Conservation (phyloP, 2,888 invertebrate genomes). For the Acanthacorydalis orientalis region DNA sequence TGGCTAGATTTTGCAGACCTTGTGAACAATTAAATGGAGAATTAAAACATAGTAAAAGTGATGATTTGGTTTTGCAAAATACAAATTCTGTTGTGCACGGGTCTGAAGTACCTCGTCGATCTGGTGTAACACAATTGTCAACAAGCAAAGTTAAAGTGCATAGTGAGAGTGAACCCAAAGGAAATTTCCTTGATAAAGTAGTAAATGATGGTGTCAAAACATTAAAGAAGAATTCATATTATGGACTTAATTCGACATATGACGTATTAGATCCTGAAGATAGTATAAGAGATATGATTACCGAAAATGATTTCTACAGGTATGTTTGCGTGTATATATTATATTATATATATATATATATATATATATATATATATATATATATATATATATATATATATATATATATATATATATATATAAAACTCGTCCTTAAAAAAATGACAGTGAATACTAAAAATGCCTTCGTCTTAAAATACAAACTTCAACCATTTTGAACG, state of each 20-base stretch:
- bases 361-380: neutral
- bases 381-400: neutral
- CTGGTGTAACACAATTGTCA: conserved; percentile 6
- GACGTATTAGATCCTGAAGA: conserved; percentile 42
- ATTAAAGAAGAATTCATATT: conserved; percentile 14
- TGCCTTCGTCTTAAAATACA: too few relatives aligned
- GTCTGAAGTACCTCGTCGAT: neutral
- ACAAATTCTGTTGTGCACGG: conserved; percentile 18
- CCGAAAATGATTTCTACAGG: conserved; percentile 45
- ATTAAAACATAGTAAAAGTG: conserved; percentile 32
- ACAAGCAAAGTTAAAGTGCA: conserved; percentile 12
- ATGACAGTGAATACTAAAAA: too few relatives aligned
- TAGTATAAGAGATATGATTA: conserved; percentile 42
- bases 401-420: too few relatives aligned
- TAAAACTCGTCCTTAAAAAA: too few relatives aligned
- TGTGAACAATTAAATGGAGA: conserved; percentile 26
- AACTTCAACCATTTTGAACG: too few relatives aligned
- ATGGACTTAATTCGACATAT: conserved; percentile 24
- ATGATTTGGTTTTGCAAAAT: conserved; percentile 31
- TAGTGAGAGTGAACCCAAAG: conserved; percentile 20
- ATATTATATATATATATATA: too few relatives aligned
- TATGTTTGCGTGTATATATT: conserved; percentile 16
- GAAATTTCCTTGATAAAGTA: conserved; percentile 20
- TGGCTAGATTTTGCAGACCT: conserved; percentile 17
- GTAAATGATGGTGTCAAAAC: conserved; percentile 12